Percentiles rank a stretch among this genome's conserved stretches.
phyloP scores from a whole-genome alignment of 2,888 invertebrate species.

The Cynaeus angustus region DNA sequence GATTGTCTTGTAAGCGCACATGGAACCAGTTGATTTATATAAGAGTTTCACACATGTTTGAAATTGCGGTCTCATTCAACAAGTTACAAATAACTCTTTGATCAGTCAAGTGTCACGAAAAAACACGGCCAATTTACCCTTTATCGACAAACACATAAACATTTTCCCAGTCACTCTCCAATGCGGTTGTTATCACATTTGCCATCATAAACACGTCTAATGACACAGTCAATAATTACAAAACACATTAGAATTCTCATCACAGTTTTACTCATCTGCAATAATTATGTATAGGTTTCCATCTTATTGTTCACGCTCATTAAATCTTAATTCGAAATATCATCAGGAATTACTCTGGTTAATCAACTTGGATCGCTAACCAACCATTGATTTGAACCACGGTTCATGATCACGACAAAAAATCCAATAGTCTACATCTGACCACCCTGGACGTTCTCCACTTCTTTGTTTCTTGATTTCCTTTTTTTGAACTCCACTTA shows the following conservation, averaged over 20 bases:
- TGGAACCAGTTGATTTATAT: neutral
- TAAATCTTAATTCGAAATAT: constrained; percentile 5
- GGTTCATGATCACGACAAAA: constrained; percentile 10
- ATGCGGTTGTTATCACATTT: neutral
- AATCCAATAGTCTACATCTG: neutral
- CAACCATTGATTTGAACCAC: constrained; percentile 6
- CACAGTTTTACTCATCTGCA: neutral
- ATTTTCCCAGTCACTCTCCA: no score
- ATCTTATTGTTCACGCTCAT: constrained; percentile 7
- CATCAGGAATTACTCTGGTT: constrained; percentile 12
- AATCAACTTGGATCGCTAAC: constrained; percentile 1
- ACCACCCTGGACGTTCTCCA: constrained; percentile 2
- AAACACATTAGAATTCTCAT: neutral
- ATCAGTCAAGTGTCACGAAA: no score
- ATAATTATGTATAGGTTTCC: neutral
- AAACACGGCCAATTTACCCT: no score
- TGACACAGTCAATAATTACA: no score
- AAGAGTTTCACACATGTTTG: neutral
- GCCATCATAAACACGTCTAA: neutral
- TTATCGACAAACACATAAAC: no score
- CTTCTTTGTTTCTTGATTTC: neutral
- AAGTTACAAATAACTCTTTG: neutral
- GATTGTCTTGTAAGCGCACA: neutral
- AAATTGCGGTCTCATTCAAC: neutral
- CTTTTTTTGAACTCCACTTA: no score